phyloP scores from a whole-genome alignment of 2,888 invertebrate species.

The Notodonta ziczac region DNA sequence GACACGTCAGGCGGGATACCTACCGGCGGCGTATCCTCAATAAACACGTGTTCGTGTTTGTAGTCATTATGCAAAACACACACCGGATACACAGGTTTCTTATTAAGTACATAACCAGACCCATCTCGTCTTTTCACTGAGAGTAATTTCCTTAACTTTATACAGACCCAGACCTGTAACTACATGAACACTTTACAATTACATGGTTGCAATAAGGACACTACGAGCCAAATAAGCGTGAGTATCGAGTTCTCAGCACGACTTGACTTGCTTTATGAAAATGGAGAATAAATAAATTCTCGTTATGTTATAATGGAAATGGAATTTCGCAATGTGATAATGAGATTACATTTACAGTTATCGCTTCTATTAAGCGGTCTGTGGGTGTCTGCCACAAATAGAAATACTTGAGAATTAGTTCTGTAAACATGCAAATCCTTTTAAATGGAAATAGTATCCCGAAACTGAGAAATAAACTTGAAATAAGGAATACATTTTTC shows the following conservation, averaged over 20 bases:
- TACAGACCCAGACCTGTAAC: slow-evolving; percentile 36
- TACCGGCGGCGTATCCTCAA: slow-evolving; percentile 50
- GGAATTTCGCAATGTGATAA: slow-evolving; percentile 69
- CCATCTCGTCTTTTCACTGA: slow-evolving; percentile 49
- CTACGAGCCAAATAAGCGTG: slow-evolving; percentile 54
- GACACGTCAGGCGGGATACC: slow-evolving; percentile 39
- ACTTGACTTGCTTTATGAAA: slow-evolving; percentile 64
- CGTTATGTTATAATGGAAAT: slow-evolving; percentile 70
- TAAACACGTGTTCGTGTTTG: slow-evolving; percentile 56
- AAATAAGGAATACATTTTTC: neutral
- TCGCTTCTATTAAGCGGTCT: slow-evolving; percentile 58
- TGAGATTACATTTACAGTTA: slow-evolving; percentile 68
- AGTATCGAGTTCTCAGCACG: slow-evolving; percentile 53
- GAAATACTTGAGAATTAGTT: slow-evolving; percentile 35
- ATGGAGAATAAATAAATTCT: slow-evolving; percentile 75
- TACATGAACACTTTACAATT: slow-evolving; percentile 64
- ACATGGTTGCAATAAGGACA: slow-evolving; percentile 52
- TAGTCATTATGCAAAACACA: slow-evolving; percentile 71
- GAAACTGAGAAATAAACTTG: slow-evolving; percentile 22
- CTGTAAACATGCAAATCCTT: slow-evolving; percentile 34
- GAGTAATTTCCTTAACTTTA: slow-evolving; percentile 47
- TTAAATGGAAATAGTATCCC: slow-evolving; percentile 27
- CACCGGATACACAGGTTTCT: slow-evolving; percentile 65
- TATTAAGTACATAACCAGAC: slow-evolving; percentile 65
- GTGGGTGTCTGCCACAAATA: slow-evolving; percentile 57